Base-by-base conservation (phyloP, 2,113 vertebrate genomes). In the Hemiprocne comata region DNA sequence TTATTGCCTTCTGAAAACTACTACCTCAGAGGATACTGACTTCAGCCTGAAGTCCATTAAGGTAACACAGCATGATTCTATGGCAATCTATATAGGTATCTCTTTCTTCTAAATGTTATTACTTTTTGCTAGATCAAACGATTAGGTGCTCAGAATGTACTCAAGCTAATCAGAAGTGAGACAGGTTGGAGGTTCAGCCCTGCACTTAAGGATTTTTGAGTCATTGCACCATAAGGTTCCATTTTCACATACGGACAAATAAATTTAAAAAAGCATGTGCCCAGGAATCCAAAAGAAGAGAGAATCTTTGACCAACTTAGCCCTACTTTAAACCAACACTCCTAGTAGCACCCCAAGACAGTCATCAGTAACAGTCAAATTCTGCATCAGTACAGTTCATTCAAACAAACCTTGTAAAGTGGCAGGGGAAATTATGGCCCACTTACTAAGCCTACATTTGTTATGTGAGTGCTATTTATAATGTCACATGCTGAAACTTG, bases 381-480 rank as follows among this genome's bases (percentile, higher is more conserved):
- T 94, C 83, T 97, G 66, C 46, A 64, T 91, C 94, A 93, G 71
- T 88, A 87, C 67, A 92, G 85, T 20, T 85, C 85, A 94, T 87
- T 97, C 86, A 87, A 86, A 97, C 93, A 97, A 97, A 90, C 55
- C 89, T 74, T 70, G 87, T 96, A 93, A 97, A 97, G 96, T 96
- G 96, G 88, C 92, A 93, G 97, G 95, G 96, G 94, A 97, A 98
- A 98, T 98, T 97, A 98, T 95, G 94, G 97, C 95, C 98, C 98
- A 98, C 98, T 98, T 98, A 98, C 97, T 98, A 98, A 98, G 97
- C 95, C 95, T 94, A 93, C 93, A 95, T 98, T 98, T 98, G 98
- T 98, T 98, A 98, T 98, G 94, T 82, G 97, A 96, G 96, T 89
- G 97, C 98, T 99, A 98, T 99, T 99, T 99, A 98, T 98, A 98